These are phyloP conservation scores for Myotis brandtii DNA, from an alignment of 2,113 vertebrate genomes.

Conservation along the genomic window DNA sequence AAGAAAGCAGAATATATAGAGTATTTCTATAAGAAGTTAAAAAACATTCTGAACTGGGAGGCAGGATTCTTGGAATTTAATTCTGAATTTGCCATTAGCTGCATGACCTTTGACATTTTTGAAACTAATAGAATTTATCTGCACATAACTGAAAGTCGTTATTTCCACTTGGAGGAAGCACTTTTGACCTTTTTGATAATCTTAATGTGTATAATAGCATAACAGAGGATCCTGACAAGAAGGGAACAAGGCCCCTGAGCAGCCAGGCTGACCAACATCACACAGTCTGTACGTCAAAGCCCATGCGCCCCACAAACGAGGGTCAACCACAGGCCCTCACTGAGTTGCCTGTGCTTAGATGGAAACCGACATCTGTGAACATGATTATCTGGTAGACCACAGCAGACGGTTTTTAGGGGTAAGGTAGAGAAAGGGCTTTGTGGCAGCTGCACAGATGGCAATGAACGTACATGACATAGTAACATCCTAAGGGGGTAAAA, in stretches of 20 bases:
- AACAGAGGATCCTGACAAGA: neutral
- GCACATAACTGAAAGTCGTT: neutral
- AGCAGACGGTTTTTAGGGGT: neutral
- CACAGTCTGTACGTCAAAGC: neutral
- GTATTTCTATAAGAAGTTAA: neutral
- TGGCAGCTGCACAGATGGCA: neutral
- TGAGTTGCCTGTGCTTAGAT: too few species aligned
- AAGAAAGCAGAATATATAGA: neutral
- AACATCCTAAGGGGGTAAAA: neutral
- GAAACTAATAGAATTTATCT: constrained; percentile 28
- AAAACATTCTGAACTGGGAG: neutral
- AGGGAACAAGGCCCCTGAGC: neutral
- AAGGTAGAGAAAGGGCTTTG: neutral
- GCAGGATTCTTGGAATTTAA: neutral
- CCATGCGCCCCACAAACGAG: fast-evolving
- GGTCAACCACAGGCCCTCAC: neutral
- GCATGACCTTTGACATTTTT: constrained; percentile 10
- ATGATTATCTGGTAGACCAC: neutral
- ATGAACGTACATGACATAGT: neutral
- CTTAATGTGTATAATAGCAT: neutral
- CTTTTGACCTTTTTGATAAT: constrained; percentile 40
- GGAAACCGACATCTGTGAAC: neutral
- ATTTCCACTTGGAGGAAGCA: constrained; percentile 33
- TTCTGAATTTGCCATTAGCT: constrained; percentile 7
- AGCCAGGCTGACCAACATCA: neutral